phyloP scores from a whole-genome alignment of 2,113 vertebrate species.

The Sturnus vulgaris region DNA sequence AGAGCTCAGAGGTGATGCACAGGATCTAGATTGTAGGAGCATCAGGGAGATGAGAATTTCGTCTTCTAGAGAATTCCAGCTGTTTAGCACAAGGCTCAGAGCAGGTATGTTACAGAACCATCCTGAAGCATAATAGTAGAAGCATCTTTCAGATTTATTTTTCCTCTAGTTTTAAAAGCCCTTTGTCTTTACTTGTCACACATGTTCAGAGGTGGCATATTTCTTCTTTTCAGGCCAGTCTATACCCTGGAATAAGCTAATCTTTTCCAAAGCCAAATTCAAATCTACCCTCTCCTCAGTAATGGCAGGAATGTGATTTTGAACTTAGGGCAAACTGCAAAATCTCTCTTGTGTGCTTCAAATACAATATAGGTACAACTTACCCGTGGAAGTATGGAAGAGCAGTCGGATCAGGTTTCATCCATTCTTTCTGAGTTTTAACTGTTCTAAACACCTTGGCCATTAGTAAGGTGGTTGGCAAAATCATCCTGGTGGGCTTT shows the following conservation, averaged over 20 bases:
- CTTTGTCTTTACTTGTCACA: background rate
- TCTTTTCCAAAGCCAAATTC: background rate
- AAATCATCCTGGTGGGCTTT: background rate
- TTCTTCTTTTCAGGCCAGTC: background rate
- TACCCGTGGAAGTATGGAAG: rapidly evolving
- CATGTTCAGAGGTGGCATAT: background rate
- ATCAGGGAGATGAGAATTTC: background rate
- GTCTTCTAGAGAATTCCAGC: background rate
- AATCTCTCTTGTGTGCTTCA: background rate
- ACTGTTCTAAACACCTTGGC: background rate
- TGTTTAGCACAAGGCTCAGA: background rate
- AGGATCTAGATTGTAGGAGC: background rate
- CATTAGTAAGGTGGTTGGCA: background rate
- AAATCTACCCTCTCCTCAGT: background rate
- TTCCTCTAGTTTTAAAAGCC: background rate
- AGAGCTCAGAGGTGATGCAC: background rate
- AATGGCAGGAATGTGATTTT: background rate
- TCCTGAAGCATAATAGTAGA: background rate
- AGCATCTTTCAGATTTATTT: background rate
- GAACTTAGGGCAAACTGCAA: background rate
- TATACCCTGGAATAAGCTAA: background rate
- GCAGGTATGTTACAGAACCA: background rate
- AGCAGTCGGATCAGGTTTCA: background rate
- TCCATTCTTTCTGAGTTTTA: background rate
- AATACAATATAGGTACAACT: background rate